These are phyloP conservation scores for Cebus imitator DNA, from an alignment of 2,113 vertebrate genomes.

Conservation along the genomic window DNA sequence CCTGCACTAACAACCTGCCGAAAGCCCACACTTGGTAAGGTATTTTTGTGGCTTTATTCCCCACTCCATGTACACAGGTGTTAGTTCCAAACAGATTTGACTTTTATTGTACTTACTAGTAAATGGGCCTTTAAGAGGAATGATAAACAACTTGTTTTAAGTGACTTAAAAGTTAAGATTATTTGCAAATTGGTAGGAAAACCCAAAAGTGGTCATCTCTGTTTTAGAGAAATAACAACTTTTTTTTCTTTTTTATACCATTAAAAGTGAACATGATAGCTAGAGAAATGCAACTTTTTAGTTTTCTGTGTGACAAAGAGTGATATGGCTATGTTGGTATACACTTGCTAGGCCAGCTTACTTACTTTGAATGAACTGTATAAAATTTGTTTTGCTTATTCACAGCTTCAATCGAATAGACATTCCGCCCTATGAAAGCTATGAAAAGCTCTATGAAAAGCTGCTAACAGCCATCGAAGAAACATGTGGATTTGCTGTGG, in stretches of 20 bases:
- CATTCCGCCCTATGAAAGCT: constrained; percentile 98
- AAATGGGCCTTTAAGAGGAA: neutral
- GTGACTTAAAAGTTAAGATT: constrained; percentile 12
- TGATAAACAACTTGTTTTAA: constrained; percentile 2
- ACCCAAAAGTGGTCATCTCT: neutral
- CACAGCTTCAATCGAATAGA: constrained; percentile 98
- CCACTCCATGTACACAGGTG: neutral
- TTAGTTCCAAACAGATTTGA: constrained; percentile 33
- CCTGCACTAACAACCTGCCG: constrained; percentile 96
- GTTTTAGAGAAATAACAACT: neutral
- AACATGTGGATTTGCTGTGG: constrained; percentile 98
- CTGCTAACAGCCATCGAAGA: constrained; percentile 99
- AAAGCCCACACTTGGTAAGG: constrained; percentile 98
- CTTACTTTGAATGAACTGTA: neutral
- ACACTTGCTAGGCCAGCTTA: neutral
- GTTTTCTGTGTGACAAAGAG: neutral
- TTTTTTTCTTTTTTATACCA: neutral
- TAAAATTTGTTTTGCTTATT: constrained; percentile 64
- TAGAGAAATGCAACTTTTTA: neutral
- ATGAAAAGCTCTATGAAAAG: constrained; percentile 99
- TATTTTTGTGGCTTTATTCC: neutral
- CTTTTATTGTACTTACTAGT: neutral
- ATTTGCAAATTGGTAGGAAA: constrained; percentile 3
- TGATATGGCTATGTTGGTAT: neutral
- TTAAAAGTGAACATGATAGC: no score